Base-by-base conservation (phyloP, 2,113 vertebrate species). In the Verasper variegatus region DNA sequence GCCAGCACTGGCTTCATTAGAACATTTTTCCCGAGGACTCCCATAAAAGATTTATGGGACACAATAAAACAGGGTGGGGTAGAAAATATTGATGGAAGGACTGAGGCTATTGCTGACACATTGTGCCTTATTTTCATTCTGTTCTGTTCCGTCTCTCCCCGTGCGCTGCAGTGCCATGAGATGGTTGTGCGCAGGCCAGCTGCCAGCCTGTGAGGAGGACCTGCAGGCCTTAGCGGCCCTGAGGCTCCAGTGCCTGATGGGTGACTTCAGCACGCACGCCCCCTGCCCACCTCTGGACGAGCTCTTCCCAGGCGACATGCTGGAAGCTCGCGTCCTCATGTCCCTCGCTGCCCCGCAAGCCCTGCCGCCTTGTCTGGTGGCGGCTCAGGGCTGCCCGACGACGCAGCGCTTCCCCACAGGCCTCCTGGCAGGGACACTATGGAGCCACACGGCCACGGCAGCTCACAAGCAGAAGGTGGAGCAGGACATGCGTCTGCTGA, bases 131-230 rank as follows among this genome's bases (percentile, higher is more conserved):
- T 35, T 70, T 82, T 71, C 0, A 0, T 69, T 17, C 20, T 5
- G 26, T 54, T 64, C 62, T 26, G 26, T 58, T 57, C 62, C 23
- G 26, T 56, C 51, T 72, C 75, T 23, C 64, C 71, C 37, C 67
- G 59, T 0, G 8, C 4, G 4, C 77, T 35, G 1, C 96, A 96
- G 97, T 96, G 96, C 26, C 96, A 98, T 63, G 96, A 98, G 85
- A 95, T 97, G 94, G 94, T 98, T 83, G 93, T 97, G 78, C 95
- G 95, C 6, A n/a, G 96, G 96, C 78, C 95, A 96, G 71, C 93
- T 97, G 56, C 95, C 96, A 0, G 95, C 95, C 1, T 96, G 96
- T 2, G 96, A 97, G 58, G 95, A 97, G 76, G 96, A 96, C 60
- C 94, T 98, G 81, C 95, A 96, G 81, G 92, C 94, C 0, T 85